These are phyloP conservation scores for Tamandua tetradactyla DNA, from an alignment of 2,797 vertebrate genomes.

Conservation along the genomic window DNA sequence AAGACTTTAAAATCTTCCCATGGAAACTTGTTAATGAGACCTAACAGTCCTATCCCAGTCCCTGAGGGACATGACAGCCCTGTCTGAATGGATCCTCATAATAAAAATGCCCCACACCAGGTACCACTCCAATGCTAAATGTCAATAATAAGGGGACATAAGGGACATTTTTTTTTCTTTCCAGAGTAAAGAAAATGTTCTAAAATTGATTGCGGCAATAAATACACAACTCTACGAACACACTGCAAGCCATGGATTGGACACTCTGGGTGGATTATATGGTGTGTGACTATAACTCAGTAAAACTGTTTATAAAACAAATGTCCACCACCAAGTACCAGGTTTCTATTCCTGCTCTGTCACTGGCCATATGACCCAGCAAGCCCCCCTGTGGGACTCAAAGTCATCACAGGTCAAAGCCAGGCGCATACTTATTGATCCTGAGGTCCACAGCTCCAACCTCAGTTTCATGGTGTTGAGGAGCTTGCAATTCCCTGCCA, in stretches of 20 bases:
- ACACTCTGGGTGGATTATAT: too few relatives aligned
- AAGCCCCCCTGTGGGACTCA: not conserved
- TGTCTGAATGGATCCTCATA: not conserved
- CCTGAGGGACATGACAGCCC: rapidly evolving
- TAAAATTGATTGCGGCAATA: too few relatives aligned
- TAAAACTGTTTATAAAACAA: not conserved
- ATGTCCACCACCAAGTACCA: not conserved
- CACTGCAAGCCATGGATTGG: too few relatives aligned
- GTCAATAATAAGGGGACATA: too few relatives aligned
- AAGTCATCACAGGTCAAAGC: not conserved
- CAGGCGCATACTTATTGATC: not conserved
- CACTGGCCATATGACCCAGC: not conserved
- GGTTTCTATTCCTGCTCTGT: not conserved
- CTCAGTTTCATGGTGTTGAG: not conserved
- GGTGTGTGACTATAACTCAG: not conserved
- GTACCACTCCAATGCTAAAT: too few relatives aligned
- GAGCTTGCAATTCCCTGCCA: not conserved
- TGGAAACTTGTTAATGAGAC: not conserved
- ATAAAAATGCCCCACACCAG: too few relatives aligned
- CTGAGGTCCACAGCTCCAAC: not conserved
- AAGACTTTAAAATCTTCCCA: constrained; percentile 10
- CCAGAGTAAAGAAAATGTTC: too few relatives aligned
- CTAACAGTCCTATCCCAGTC: not conserved
- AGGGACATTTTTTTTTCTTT: too few relatives aligned
- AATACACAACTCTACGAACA: too few relatives aligned